Conservation (phyloP, 1,140 invertebrate genomes). For the Himalopsyche phryganea region DNA sequence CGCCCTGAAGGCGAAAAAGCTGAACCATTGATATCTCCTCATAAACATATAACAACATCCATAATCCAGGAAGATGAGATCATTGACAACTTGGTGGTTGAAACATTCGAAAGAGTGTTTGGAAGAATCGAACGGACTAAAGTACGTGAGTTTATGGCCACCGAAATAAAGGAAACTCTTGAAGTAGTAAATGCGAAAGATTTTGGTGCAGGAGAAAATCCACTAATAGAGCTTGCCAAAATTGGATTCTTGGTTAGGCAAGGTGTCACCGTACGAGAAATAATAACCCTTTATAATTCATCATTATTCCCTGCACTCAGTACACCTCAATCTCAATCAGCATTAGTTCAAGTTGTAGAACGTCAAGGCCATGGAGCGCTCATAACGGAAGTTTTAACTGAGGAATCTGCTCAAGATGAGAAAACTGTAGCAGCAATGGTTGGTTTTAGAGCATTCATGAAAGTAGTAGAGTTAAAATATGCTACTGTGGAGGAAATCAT, state of each 20-base stretch:
- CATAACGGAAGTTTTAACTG: conserved; percentile 74
- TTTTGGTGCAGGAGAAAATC: conserved; percentile 74
- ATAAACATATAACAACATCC: conserved; percentile 57
- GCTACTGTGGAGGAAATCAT: conserved; percentile 80
- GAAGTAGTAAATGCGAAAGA: conserved; percentile 70
- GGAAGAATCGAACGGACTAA: conserved; percentile 58
- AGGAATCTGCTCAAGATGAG: conserved; percentile 71
- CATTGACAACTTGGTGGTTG: conserved; percentile 53
- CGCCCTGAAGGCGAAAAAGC: conserved; percentile 47
- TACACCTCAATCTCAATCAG: conserved; percentile 74
- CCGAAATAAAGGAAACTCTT: conserved; percentile 71
- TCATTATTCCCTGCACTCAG: conserved; percentile 73
- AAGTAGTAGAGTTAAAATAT: conserved; percentile 76
- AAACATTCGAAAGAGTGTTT: conserved; percentile 56
- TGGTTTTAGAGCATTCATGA: conserved; percentile 78
- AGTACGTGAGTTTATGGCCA: conserved; percentile 56
- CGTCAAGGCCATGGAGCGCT: conserved; percentile 73
- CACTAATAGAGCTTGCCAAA: conserved; percentile 74
- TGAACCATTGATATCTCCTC: conserved; percentile 51
- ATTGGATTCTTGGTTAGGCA: conserved; percentile 72
- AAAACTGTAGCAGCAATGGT: conserved; percentile 69
- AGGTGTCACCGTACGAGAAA: conserved; percentile 72
- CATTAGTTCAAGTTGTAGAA: conserved; percentile 77
- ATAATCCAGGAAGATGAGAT: conserved; percentile 57
- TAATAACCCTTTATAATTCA: conserved; percentile 72